Evolutionary conservation across 2,888 invertebrate species (phyloP).

Genomic region (Arge pagana): DNA sequence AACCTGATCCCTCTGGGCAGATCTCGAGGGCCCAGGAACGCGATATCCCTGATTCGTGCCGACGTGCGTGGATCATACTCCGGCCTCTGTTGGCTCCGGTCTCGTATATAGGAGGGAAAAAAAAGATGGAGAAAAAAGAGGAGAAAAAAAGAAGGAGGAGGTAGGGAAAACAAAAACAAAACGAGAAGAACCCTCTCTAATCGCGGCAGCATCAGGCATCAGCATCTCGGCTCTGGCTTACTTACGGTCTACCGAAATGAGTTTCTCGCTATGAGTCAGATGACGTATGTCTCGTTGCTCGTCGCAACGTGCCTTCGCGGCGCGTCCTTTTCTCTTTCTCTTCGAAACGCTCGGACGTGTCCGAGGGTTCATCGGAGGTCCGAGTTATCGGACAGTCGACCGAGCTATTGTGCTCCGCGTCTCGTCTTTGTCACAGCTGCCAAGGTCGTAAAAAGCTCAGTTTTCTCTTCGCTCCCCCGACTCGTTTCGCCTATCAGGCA

Average conservation of each 20-base stretch:
- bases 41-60: constrained; percentile 56
- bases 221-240: constrained; percentile 6
- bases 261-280: constrained; percentile 11
- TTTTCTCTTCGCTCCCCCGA: background rate
- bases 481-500: no score
- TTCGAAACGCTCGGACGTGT: no score
- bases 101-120: constrained; percentile 7
- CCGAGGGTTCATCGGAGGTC: no score
- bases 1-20: constrained; percentile 49
- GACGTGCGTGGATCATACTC: constrained; percentile 51
- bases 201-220: constrained; percentile 32
- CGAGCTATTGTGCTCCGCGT: no score
- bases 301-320: no score
- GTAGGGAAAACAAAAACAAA: constrained; percentile 23
- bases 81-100: constrained; percentile 39
- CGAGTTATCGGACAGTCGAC: no score
- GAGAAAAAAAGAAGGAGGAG: constrained; percentile 3
- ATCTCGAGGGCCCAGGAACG: constrained; percentile 44
- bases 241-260: constrained; percentile 4
- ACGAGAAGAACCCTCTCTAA: constrained; percentile 35
- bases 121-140: constrained; percentile 5
- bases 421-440: no score
- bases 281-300: constrained; percentile 1
- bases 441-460: no score
- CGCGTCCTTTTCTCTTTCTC: no score